phyloP scores from a whole-genome alignment of 37 sponge, comb jelly and placozoan genomes.

The Theonella swinhoei region DNA sequence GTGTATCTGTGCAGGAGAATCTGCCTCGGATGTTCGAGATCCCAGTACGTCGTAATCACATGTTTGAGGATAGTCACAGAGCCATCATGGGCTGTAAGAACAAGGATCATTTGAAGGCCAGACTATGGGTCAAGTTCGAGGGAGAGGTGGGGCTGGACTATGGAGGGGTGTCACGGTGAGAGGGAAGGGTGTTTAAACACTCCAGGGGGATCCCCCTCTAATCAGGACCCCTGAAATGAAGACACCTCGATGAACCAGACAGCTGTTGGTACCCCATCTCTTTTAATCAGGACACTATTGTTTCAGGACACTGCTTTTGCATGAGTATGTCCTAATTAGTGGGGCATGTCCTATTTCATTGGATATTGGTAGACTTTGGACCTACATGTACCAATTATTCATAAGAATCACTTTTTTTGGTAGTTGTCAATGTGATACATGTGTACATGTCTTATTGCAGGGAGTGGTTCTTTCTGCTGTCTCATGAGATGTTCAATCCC shows the following conservation, averaged over 20 bases:
- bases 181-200: too few relatives aligned
- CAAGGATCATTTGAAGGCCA: constrained; percentile 51
- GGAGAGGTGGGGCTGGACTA: constrained; percentile 95
- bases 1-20: constrained; percentile 25
- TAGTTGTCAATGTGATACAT: too few relatives aligned
- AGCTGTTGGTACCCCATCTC: too few relatives aligned
- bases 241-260: too few relatives aligned
- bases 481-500: constrained; percentile 99
- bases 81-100: constrained; percentile 77
- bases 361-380: background rate
- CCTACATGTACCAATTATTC: too few relatives aligned
- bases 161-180: constrained; percentile 93
- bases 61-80: constrained; percentile 87
- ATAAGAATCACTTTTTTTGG: too few relatives aligned
- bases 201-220: too few relatives aligned
- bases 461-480: constrained; percentile 97
- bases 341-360: background rate
- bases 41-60: constrained; percentile 66
- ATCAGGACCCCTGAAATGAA: too few relatives aligned
- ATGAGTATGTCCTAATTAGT: background rate
- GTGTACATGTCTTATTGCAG: constrained; percentile 56
- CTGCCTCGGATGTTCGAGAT: constrained; percentile 81
- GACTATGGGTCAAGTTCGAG: constrained; percentile 93
- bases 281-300: too few relatives aligned
- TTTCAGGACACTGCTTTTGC: too few relatives aligned